phyloP scores from a whole-genome alignment of 2,888 invertebrate genomes.

The Polyommatus iphigenia region DNA sequence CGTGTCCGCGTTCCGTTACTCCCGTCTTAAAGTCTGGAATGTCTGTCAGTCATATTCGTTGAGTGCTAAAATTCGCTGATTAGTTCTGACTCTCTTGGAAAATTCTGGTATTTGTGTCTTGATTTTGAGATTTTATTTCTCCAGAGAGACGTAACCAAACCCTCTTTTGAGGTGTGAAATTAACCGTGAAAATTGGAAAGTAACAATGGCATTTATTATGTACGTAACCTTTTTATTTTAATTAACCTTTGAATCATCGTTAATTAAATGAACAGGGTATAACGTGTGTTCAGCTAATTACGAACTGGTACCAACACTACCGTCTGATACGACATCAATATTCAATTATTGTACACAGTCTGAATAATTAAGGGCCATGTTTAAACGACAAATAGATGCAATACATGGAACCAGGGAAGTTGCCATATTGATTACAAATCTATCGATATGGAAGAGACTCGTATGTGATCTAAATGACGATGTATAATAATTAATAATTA shows the following conservation, averaged over 20 bases:
- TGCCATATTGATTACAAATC: neutral
- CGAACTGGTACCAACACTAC: conserved; percentile 13
- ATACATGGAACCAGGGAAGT: conserved; percentile 15
- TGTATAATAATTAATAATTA: neutral
- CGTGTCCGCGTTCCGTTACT: conserved; percentile 20
- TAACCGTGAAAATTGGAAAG: neutral
- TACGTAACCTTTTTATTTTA: neutral
- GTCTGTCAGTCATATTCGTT: conserved; percentile 5
- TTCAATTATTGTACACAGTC: conserved; percentile 14
- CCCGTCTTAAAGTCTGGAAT: conserved; percentile 17
- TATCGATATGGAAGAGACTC: conserved; percentile 1
- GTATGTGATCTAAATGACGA: neutral
- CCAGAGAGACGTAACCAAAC: neutral
- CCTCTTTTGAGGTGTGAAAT: neutral
- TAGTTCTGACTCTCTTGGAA: neutral
- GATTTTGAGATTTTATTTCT: neutral
- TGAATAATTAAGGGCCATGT: conserved; percentile 7
- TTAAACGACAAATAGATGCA: conserved; percentile 5
- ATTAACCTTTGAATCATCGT: neutral
- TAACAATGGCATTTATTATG: neutral
- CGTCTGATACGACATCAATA: conserved; percentile 7
- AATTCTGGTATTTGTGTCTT: neutral
- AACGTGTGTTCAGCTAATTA: neutral
- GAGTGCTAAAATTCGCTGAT: neutral
- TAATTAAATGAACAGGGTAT: conserved; percentile 21